Evolutionary conservation across 30 jellyfish, hydroid and myxozoan species (phyloP), one percentile per base, ranked within the genome.

Genomic region (Aurelia sp.): DNA sequence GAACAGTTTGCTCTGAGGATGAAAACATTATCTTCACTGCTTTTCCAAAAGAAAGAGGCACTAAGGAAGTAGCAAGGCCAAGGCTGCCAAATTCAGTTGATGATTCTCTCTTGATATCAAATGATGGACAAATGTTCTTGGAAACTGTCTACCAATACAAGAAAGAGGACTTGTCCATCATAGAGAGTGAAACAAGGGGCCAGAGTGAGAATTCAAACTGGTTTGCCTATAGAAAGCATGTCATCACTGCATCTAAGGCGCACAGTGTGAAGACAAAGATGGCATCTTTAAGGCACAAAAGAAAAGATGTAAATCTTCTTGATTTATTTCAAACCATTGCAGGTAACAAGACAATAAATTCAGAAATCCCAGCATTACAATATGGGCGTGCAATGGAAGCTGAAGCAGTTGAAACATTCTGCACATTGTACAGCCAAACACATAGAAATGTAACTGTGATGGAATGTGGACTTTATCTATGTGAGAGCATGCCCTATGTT

Each of bases 361-460:
- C 68, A 74, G 53, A 74, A 22, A 38, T 75, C 7, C 96, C 92
- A 16, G 96, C 92, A 13, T 61, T 76, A 59, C 52, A 63, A 60
- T 87, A 87, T 77, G 92, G 93, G 20, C 67, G 90, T 22, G 88
- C 66, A 9, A 87, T 87, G 96, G 96, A 65, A 78, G 30, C 59
- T 61, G 79, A 77, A 53, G 93, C 80, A 61, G 88, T 74, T 30
- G 51, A 76, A 58, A 76, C 48, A 53, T 76, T 76, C 67, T 17
- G 16, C 41, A 17, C 70, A 33, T 11, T 30, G 18, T 70, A 10
- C 82, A 70, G 40, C 27, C 17, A 35, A 48, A 74, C 76, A 41
- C 85, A 74, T 58, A 48, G 18, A 15, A 22, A 74, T 33, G 85
- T 74, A 8, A 48, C 13, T 0, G 44, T 50, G 9, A 0, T 76